Evolutionary conservation across 2,113 vertebrate species (phyloP).

Genomic region (Arenaria interpres): DNA sequence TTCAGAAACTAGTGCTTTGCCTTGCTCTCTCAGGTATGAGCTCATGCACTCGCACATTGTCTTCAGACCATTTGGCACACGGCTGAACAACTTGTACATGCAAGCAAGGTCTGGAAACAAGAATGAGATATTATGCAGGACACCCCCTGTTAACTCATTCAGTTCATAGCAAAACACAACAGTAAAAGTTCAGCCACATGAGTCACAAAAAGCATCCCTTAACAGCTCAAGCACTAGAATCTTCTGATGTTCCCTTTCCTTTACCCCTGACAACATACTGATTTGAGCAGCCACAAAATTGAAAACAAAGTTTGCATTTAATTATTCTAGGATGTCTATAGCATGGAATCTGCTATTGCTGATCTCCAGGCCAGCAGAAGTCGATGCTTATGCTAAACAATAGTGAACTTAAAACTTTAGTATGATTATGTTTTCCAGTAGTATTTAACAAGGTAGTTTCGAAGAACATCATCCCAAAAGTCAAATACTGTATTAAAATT

Average conservation of each 20-base stretch:
- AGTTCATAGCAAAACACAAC: neutral
- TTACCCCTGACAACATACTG: neutral
- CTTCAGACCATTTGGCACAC: conserved; percentile 96
- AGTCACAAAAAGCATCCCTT: neutral
- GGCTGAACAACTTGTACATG: conserved; percentile 98
- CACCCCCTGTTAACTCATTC: neutral
- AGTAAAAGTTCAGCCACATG: neutral
- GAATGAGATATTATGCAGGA: conserved; percentile 23
- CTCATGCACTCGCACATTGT: conserved; percentile 99
- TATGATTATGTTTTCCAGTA: neutral
- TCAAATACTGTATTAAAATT: neutral
- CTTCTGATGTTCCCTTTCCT: neutral
- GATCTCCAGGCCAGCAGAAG: neutral
- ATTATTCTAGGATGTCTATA: neutral
- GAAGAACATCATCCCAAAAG: neutral
- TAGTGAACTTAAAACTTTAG: neutral
- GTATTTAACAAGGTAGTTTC: neutral
- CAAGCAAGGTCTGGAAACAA: conserved; percentile 89
- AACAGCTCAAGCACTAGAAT: neutral
- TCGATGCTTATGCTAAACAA: neutral
- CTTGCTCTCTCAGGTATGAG: conserved; percentile 93
- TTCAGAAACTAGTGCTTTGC: conserved; percentile 96
- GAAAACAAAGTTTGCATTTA: neutral
- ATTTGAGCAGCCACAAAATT: neutral
- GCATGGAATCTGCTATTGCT: neutral